A percentile compares a stretch with the other conserved stretches of the same genome.
Evolutionary conservation across 2,888 invertebrate species (phyloP).

Genomic region (Drosophila monieri): DNA sequence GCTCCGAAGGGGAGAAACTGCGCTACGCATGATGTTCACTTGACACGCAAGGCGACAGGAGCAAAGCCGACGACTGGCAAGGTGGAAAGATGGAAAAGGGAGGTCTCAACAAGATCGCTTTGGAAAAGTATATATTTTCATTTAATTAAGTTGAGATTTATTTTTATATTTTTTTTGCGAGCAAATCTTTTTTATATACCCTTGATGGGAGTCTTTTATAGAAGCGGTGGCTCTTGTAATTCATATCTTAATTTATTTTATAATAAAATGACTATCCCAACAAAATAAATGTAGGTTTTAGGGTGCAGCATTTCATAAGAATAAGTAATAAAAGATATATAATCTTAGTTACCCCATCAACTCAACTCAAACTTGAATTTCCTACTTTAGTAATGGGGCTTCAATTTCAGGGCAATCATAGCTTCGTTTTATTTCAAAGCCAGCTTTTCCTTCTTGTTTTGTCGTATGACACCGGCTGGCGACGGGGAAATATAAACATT

Average conservation of each 20-base stretch:
- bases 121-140: slow-evolving; percentile 59
- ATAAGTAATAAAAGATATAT: no score
- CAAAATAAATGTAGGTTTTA: background rate
- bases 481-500: slow-evolving; percentile 71
- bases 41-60: slow-evolving; percentile 78
- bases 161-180: slow-evolving; percentile 47
- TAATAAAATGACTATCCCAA: background rate
- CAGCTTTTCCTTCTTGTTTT: slow-evolving; percentile 1
- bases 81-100: slow-evolving; percentile 10
- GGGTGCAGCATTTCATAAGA: no score
- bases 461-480: slow-evolving; percentile 38
- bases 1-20: slow-evolving; percentile 53
- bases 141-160: slow-evolving; percentile 77
- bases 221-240: background rate
- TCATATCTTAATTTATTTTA: background rate
- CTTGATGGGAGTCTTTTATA: slow-evolving; percentile 1
- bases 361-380: background rate
- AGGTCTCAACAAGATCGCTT: slow-evolving; percentile 66
- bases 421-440: background rate
- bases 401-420: background rate
- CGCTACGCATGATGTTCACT: slow-evolving; percentile 81
- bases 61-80: slow-evolving; percentile 18
- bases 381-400: background rate
- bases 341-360: background rate
- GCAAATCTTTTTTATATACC: slow-evolving; percentile 11